Conservation (phyloP, 2,113 vertebrate genomes). For the Choloepus hoffmanni region DNA sequence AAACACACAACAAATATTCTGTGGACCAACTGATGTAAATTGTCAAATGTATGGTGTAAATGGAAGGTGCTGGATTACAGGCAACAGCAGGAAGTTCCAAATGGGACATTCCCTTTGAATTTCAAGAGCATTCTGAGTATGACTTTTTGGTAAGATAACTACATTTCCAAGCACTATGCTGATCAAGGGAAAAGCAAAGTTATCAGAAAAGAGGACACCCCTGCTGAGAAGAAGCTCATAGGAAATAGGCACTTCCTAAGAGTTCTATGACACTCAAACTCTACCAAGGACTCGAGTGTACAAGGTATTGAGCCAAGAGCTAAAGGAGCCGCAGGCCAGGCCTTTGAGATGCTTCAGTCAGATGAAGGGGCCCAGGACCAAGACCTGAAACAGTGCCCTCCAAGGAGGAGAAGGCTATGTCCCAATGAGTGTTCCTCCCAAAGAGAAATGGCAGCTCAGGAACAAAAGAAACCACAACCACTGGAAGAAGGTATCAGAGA, state of each 20-base stretch:
- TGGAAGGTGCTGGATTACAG: background rate
- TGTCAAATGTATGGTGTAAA: background rate
- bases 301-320: background rate
- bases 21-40: background rate
- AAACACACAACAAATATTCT: slow-evolving; percentile 5
- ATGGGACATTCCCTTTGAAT: background rate
- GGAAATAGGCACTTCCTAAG: background rate
- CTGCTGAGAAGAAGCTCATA: background rate
- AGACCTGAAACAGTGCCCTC: background rate
- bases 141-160: background rate
- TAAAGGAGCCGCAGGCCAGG: background rate
- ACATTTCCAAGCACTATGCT: background rate
- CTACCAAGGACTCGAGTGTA: background rate
- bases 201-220: background rate
- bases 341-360: background rate
- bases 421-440: background rate
- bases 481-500: background rate
- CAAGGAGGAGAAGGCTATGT: background rate
- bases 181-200: background rate
- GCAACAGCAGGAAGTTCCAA: background rate
- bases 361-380: background rate
- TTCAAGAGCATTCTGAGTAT: background rate
- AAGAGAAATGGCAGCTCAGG: background rate
- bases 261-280: background rate
- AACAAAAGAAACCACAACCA: background rate